These are phyloP conservation scores for Heloderma charlesbogerti DNA, from an alignment of 2,113 vertebrate species.

Conservation along the genomic window DNA sequence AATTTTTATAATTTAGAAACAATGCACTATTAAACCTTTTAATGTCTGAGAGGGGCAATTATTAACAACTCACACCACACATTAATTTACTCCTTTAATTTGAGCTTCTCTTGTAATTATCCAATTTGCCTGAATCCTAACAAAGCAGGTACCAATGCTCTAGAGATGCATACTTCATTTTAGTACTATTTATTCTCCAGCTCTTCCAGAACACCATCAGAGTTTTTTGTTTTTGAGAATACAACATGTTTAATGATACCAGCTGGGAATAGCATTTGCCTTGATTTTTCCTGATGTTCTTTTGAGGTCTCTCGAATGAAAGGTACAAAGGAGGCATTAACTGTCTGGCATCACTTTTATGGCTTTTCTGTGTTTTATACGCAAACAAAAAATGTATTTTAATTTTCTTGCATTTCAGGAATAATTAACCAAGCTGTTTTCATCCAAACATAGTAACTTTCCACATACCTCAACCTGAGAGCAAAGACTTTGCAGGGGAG, in stretches of 20 bases:
- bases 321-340: constrained; percentile 80
- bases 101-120: constrained; percentile 80
- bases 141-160: constrained; percentile 75
- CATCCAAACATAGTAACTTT: constrained; percentile 61
- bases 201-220: constrained; percentile 70
- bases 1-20: constrained; percentile 69
- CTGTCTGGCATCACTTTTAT: constrained; percentile 79
- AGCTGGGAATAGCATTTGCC: constrained; percentile 76
- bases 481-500: constrained; percentile 52
- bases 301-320: constrained; percentile 78
- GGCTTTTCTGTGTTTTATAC: constrained; percentile 72
- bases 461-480: constrained; percentile 69
- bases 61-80: constrained; percentile 72
- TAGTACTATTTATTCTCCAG: constrained; percentile 72
- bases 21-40: constrained; percentile 62
- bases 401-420: constrained; percentile 74
- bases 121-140: constrained; percentile 77
- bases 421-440: constrained; percentile 73
- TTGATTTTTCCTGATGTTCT: constrained; percentile 77
- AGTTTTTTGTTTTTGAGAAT: constrained; percentile 71
- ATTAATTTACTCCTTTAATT: constrained; percentile 80
- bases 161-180: constrained; percentile 73
- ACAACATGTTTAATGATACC: constrained; percentile 79
- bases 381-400: constrained; percentile 76
- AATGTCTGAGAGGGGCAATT: constrained; percentile 74